Evolutionary conservation across 2,888 invertebrate genomes (phyloP), one percentile per base, ranked within the genome.

Genomic region (Lomographa bimaculata): DNA sequence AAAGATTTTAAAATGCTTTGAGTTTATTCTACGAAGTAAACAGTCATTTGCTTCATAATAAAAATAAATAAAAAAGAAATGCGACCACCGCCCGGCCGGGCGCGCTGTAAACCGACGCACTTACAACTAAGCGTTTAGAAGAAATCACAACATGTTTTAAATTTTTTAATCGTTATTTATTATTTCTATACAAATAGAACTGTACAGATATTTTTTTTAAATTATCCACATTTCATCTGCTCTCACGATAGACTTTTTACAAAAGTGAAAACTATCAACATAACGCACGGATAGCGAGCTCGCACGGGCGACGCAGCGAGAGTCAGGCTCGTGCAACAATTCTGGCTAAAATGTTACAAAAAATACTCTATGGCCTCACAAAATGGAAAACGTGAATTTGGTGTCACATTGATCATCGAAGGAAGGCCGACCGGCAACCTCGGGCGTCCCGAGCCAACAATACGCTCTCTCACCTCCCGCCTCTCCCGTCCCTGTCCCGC

Each of bases 111-210:
- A 69, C 58, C 64, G 66, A 61, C 70, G 60, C 67, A 71, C 78
- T 75, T 75, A 79, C 56, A 70, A 50, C 79, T 79, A 78, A 77
- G 63, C 78, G 67, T 62, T 55, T 74, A 78, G 77, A 84, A 42
- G 78, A 87, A 86, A 86, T 86, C 86, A 89, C 85, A 86, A 86
- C 81, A 76, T 83, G 67, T 83, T 81, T 84, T 74, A 70, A 79
- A 72, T 76, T 81, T 85, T 89, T 84, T 74, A 87, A 89, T 89
- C 82, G 74, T 90, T 89, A 87, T 90, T 90, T 83, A 86, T 89
- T 89, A 89, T 86, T 90, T 89, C 90, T 90, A 90, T 90, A 90
- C 90, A 90, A 90, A 90, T 90, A 90, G 86, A 86, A 90, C 89
- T 90, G 90, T 90, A 90, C 90, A 90, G 89, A 89, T 87, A 84